Evolutionary conservation across 2,797 vertebrate species (phyloP).

Genomic region (Sebastes variabilis): DNA sequence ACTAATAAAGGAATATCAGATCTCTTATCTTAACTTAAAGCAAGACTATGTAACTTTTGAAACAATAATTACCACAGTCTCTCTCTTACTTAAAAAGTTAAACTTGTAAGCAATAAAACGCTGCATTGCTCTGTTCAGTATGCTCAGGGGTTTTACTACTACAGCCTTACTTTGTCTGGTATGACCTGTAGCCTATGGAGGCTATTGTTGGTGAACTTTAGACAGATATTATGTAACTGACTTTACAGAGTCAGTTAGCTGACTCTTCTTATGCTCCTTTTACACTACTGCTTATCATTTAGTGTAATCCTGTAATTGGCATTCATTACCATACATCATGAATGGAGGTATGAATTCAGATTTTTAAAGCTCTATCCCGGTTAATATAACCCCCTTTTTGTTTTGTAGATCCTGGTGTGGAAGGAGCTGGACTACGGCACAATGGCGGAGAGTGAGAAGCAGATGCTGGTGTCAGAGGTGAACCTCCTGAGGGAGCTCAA

Average conservation of each 20-base stretch:
- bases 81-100: neutral
- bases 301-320: neutral
- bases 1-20: too few relatives aligned
- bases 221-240: neutral
- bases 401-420: constrained; percentile 91
- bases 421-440: constrained; percentile 96
- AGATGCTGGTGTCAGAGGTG: constrained; percentile 98
- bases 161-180: too few relatives aligned
- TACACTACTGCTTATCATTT: neutral
- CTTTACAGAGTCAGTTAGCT: neutral
- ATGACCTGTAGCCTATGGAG: neutral
- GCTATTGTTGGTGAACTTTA: neutral
- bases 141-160: neutral
- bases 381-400: neutral
- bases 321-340: neutral
- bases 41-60: neutral
- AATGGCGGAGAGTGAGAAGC: constrained; percentile 94
- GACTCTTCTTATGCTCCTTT: neutral
- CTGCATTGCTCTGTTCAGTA: neutral
- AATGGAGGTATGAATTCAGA: neutral
- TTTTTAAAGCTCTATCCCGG: neutral
- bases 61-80: neutral
- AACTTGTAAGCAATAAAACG: neutral
- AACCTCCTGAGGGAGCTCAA: constrained; percentile 94
- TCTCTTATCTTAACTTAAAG: neutral